These are phyloP conservation scores for Colinus virginianus DNA, from an alignment of 2,113 vertebrate species.

Conservation along the genomic window DNA sequence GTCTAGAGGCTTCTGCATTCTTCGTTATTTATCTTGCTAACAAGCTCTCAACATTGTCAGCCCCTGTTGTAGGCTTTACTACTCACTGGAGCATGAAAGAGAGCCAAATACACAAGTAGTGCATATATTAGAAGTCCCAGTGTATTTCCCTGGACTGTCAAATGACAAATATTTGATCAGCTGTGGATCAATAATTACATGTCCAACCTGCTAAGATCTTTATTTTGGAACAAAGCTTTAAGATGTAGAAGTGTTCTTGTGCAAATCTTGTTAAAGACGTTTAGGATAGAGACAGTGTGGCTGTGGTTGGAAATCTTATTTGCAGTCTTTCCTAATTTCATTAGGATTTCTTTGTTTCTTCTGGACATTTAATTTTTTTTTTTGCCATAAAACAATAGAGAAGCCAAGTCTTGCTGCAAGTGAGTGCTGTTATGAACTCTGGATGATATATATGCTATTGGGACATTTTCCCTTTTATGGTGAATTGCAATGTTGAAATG, in stretches of 20 bases:
- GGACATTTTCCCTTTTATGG: not conserved
- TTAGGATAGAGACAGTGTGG: not conserved
- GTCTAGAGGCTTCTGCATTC: not conserved
- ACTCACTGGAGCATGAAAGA: not conserved
- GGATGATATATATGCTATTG: not conserved
- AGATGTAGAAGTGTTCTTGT: not conserved
- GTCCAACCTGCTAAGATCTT: not conserved
- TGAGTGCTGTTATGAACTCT: not conserved
- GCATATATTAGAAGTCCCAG: not conserved
- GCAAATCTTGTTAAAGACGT: not conserved
- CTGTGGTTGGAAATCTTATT: not conserved
- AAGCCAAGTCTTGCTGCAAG: not conserved
- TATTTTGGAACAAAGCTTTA: not conserved
- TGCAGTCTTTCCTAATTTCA: not conserved
- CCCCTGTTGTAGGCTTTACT: not conserved
- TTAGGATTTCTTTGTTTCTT: conserved; percentile 9
- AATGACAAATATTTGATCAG: conserved; percentile 21
- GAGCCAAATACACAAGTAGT: conserved; percentile 7
- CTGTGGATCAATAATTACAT: not conserved
- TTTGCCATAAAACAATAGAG: not conserved
- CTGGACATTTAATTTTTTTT: not conserved
- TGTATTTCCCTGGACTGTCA: not conserved
- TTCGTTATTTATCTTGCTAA: not conserved
- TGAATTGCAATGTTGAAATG: not conserved
- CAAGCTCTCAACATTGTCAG: not conserved